Evolutionary conservation across 2,113 vertebrate genomes (phyloP).

Genomic region (Girardinichthys multiradiatus): DNA sequence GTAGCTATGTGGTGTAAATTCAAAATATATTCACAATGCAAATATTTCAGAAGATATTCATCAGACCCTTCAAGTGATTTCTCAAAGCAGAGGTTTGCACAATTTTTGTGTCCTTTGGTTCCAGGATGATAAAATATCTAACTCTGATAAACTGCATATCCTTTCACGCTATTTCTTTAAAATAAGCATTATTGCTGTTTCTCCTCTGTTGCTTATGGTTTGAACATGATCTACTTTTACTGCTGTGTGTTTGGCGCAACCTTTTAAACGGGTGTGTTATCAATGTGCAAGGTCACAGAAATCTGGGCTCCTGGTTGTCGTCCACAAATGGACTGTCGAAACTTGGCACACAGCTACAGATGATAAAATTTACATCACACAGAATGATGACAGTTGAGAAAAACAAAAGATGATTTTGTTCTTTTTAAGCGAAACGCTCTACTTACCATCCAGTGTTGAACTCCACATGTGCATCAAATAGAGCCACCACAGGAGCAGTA

Average conservation of each 20-base stretch:
- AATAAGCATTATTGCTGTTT: background rate
- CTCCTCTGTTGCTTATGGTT: background rate
- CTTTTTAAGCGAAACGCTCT: background rate
- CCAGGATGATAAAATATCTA: background rate
- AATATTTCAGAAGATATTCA: too few species aligned
- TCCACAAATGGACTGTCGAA: background rate
- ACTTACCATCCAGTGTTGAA: conserved; percentile 93
- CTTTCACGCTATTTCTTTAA: background rate
- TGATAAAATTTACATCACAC: background rate
- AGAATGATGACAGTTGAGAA: background rate
- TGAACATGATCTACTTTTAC: background rate
- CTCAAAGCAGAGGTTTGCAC: too few species aligned
- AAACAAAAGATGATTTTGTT: background rate
- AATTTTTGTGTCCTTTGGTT: background rate
- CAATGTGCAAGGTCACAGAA: background rate
- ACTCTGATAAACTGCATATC: background rate
- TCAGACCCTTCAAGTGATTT: too few species aligned
- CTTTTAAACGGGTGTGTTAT: background rate
- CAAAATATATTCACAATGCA: too few species aligned
- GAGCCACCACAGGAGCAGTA: conserved; percentile 89
- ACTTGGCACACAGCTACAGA: background rate
- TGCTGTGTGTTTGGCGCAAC: background rate
- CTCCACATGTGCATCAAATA: conserved; percentile 96
- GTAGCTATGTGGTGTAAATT: too few species aligned
- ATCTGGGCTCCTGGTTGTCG: background rate